Evolutionary conservation across 2,888 invertebrate genomes (phyloP).

Genomic region (Eupithecia abbreviata): DNA sequence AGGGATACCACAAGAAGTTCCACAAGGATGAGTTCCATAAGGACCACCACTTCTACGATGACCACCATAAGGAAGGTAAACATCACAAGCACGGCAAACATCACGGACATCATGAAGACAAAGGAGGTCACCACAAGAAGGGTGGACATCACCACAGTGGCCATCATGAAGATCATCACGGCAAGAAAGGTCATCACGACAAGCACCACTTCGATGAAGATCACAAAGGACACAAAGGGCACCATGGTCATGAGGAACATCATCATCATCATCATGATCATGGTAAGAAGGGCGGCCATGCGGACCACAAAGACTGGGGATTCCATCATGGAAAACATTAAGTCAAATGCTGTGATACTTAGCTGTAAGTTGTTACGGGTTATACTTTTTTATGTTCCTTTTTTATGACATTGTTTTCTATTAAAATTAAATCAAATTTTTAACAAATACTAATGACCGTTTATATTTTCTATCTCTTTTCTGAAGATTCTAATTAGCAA

Average conservation of each 20-base stretch:
- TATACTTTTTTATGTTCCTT: slow-evolving; percentile 59
- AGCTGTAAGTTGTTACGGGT: slow-evolving; percentile 54
- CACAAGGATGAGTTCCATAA: slow-evolving; percentile 79
- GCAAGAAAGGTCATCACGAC: slow-evolving; percentile 76
- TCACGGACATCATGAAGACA: slow-evolving; percentile 74
- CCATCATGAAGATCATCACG: slow-evolving; percentile 77
- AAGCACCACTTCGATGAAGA: slow-evolving; percentile 77
- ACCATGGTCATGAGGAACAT: slow-evolving; percentile 78
- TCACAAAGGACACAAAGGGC: slow-evolving; percentile 79
- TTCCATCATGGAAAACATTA: slow-evolving; percentile 78
- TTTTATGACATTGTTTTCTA: slow-evolving; percentile 36
- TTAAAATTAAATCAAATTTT: background rate
- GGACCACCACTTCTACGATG: slow-evolving; percentile 80
- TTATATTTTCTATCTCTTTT: background rate
- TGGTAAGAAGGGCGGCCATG: slow-evolving; percentile 79
- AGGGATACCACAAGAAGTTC: slow-evolving; percentile 79
- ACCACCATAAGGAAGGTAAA: slow-evolving; percentile 76
- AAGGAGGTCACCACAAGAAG: slow-evolving; percentile 77
- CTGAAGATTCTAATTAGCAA: background rate
- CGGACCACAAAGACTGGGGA: slow-evolving; percentile 77
- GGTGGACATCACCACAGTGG: slow-evolving; percentile 76
- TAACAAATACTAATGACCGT: background rate
- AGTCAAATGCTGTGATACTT: slow-evolving; percentile 70
- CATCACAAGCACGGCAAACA: slow-evolving; percentile 79
- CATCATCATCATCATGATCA: slow-evolving; percentile 78